Base-by-base conservation (phyloP, 23 tunicate species). In the Trididemnum nubilum region DNA sequence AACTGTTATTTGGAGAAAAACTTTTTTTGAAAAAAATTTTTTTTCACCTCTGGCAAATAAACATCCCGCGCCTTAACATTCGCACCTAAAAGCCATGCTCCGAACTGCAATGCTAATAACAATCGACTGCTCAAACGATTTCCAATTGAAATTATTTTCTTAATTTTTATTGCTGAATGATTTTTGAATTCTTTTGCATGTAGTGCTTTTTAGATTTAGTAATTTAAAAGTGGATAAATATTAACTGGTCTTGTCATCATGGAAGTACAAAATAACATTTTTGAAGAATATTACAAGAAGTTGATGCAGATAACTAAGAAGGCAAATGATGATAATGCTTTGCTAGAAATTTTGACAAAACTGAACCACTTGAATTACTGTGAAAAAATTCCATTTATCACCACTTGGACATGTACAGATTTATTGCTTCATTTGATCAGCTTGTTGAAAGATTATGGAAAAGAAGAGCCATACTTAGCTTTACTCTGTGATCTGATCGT, bases 351-450 rank as follows among this genome's bases (percentile, higher is more conserved):
- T 12, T 35, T 85, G 25, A 69, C 82, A 3, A 69, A 78, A 27
- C 61, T 85, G 2, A 85, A 77, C 59, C 22, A 34, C 26, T 30
- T 85, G 51, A 78, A 85, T 69, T 85, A 85, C 37, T 12, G 61
- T 65, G 76, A 51, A 69, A 85, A 79, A 22, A n/a, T 85, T 36
- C 70, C 63, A n/a, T 85, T 85, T 69, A 65, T 85, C 23, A 85
- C 90, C 5, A 85, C 73, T 49, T 77, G 90, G 82, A 85, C 79
- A 30, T 85, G 90, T 30, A 85, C 90, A 9, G 90, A 85, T 67
- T 30, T 85, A 61, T 50, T 85, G 2, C 51, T 85, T 57, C 78
- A 77, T 70, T 23, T 85, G 1, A 35, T 85, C 33, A 61, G 72
- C 33, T 30, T 77, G 21, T 32, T 85, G 0, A 67, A 77, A 35